Base-by-base conservation (phyloP, 2,888 invertebrate genomes). In the Nomada flava region DNA sequence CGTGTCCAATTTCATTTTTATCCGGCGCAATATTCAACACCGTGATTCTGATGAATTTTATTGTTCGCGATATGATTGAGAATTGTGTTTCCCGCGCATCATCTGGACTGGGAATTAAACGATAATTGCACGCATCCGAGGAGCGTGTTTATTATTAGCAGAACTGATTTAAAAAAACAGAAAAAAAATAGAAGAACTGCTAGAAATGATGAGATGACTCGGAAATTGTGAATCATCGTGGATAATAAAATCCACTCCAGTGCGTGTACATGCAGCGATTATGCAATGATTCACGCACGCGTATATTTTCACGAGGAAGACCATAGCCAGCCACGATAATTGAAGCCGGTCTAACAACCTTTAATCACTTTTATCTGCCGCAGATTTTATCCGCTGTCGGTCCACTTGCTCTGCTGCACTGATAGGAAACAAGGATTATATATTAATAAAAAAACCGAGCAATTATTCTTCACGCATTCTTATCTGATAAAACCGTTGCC, bases 221-320 rank as follows among this genome's bases (percentile, higher is more conserved):
- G 57, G 36, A 75, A 76, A 67, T 9, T 47, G n/a, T 53, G 59
- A 53, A 76, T 67, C 76, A 53, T 53, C 29, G 4, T 53, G 42
- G 36, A 36, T 36, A 7, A 75, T 52, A 36, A 20, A 20, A 44
- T 65, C 52, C 29, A 36, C 11, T 20, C 2, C 3, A 2, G 26
- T 60, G 1, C 20, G 10, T 42, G 10, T 44, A 72, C 47, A 65
- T 13, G 15, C 44, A 18, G 36, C 18, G 23, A 62, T 79, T 70
- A 29, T 26, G 64, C 62, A 70, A 76, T 44, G 63, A 79, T 79
- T 75, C 59, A 50, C 23, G 36, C 44, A 9, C 7, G 52, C 13
- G 44, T 20, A 60, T 55, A 9, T 62, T 62, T 67, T 59, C 18
- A 10, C 44, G 4, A 55, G 18, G 29, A 11, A 44, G 63, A 18